These are phyloP conservation scores for Ennomos quercinarius DNA, from an alignment of 2,888 invertebrate species.

Conservation along the genomic window DNA sequence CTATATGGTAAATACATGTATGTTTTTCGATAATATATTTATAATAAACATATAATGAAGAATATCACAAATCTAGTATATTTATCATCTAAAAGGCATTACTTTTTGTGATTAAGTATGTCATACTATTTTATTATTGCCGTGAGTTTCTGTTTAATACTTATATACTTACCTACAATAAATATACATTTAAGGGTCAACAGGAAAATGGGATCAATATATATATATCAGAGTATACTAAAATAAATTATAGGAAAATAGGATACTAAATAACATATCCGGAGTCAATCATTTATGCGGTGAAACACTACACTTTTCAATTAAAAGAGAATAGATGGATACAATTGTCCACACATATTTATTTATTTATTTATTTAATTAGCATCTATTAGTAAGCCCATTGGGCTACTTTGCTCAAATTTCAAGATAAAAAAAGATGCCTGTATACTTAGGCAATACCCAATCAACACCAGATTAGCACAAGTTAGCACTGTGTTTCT, in stretches of 20 bases:
- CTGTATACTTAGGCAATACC: too few relatives aligned
- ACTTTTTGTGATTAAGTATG: not conserved
- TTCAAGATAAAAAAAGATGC: too few relatives aligned
- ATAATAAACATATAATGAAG: constrained; percentile 1
- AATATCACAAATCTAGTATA: constrained; percentile 16
- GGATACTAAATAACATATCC: too few relatives aligned
- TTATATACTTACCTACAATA: not conserved
- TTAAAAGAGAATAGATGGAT: too few relatives aligned
- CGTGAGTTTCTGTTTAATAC: constrained; percentile 1
- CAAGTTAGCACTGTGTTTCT: too few relatives aligned
- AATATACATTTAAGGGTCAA: constrained; percentile 5
- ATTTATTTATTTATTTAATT: too few relatives aligned
- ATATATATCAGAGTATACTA: not conserved
- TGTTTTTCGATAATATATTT: not conserved
- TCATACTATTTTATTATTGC: constrained; percentile 9
- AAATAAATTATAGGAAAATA: constrained; percentile 1
- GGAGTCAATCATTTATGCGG: too few relatives aligned
- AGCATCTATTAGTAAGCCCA: too few relatives aligned
- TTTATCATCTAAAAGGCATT: constrained; percentile 19
- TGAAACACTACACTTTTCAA: too few relatives aligned
- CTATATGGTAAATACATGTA: not conserved
- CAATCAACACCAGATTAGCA: too few relatives aligned
- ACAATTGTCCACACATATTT: too few relatives aligned
- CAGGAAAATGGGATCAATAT: constrained; percentile 13
- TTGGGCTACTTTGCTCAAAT: too few relatives aligned